phyloP scores from a whole-genome alignment of 2,797 vertebrate genomes.

The Xenentodon cancila region DNA sequence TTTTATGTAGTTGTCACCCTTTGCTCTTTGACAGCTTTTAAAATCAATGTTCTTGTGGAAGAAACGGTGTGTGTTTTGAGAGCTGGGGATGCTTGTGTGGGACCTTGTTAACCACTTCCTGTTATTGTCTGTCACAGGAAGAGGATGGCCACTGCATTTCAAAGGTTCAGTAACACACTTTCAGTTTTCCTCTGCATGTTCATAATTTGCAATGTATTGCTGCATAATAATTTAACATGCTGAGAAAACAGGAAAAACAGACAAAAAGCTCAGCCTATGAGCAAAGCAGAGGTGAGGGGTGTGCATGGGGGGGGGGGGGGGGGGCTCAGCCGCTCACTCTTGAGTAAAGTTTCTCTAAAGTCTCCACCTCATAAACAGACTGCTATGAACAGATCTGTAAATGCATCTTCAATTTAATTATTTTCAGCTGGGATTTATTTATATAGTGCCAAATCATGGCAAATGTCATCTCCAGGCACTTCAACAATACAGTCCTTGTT shows the following conservation, averaged over 20 bases:
- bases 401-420: no score
- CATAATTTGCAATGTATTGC: slow-evolving; percentile 28
- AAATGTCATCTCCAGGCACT: no score
- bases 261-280: background rate
- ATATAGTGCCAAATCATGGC: no score
- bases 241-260: slow-evolving; percentile 16
- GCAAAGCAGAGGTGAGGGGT: background rate
- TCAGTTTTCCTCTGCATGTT: slow-evolving; percentile 53
- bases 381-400: no score
- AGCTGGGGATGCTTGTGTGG: slow-evolving; percentile 44
- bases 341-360: no score
- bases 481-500: no score
- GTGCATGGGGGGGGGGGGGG: no score
- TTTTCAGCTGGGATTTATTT: no score
- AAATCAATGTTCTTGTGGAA: slow-evolving; percentile 46
- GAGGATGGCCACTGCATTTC: slow-evolving; percentile 73
- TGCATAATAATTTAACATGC: slow-evolving; percentile 10
- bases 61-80: slow-evolving; percentile 61
- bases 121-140: slow-evolving; percentile 82
- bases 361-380: no score
- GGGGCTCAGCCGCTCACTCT: no score
- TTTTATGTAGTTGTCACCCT: slow-evolving; percentile 29
- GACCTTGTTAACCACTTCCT: slow-evolving; percentile 83
- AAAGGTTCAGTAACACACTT: slow-evolving; percentile 71
- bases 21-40: slow-evolving; percentile 28